Conservation (phyloP, 2,113 vertebrate genomes). For the Malaclemys terrapin region DNA sequence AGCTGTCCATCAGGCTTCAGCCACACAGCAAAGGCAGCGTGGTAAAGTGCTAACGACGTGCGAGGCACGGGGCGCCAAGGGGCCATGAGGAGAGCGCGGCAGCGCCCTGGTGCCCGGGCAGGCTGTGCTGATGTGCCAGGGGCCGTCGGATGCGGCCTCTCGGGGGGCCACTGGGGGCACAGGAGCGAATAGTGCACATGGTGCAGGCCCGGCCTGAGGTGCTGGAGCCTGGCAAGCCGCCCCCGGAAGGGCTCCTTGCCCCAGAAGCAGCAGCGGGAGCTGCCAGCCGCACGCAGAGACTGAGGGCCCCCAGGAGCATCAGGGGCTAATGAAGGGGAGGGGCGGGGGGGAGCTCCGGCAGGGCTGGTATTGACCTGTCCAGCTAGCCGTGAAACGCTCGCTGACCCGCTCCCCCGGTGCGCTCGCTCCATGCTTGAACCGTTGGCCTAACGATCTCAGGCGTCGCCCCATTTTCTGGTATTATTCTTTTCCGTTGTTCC, state of each 20-base stretch:
- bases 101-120: no score
- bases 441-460: constrained; percentile 51
- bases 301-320: background rate
- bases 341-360: background rate
- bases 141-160: no score
- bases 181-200: rapidly evolving
- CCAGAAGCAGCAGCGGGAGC: no score
- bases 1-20: rapidly evolving
- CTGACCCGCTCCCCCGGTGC: background rate
- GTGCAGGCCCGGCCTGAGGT: no score
- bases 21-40: background rate
- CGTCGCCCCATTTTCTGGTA: constrained; percentile 59
- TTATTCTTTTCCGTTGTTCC: constrained; percentile 65
- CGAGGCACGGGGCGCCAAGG: background rate
- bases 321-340: background rate
- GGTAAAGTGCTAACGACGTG: rapidly evolving
- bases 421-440: constrained; percentile 37
- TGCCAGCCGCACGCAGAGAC: rapidly evolving
- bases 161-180: rapidly evolving
- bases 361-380: background rate
- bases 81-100: no score
- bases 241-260: no score
- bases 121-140: no score
- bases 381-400: background rate
- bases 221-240: no score